A percentile compares a stretch with the other conserved stretches of the same genome.
Conservation (phyloP, 2,797 vertebrate species). For the Sparidentex hasta region DNA sequence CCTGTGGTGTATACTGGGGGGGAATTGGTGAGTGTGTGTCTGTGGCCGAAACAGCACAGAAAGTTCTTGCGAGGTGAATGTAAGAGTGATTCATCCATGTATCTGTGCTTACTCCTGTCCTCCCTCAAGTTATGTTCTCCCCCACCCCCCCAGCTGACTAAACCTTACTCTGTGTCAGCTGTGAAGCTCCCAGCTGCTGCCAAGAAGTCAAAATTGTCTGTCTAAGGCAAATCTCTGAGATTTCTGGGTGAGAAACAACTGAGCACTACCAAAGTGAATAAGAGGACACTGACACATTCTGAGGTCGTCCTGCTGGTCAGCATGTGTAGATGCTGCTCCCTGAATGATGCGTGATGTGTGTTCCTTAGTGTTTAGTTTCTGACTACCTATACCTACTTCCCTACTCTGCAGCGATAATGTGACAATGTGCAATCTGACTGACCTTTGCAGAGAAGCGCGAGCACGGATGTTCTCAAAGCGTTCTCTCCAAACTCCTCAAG, state of each 20-base stretch:
- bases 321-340: constrained; percentile 28
- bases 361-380: constrained; percentile 42
- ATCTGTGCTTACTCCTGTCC: constrained; percentile 44
- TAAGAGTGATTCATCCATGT: constrained; percentile 67
- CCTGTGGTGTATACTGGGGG: constrained; percentile 27
- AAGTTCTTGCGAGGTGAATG: constrained; percentile 59
- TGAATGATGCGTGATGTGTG: constrained; percentile 40
- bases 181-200: constrained; percentile 62
- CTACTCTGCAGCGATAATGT: constrained; percentile 60
- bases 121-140: constrained; percentile 39
- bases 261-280: constrained; percentile 38
- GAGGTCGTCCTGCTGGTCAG: constrained; percentile 39
- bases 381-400: constrained; percentile 36
- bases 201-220: constrained; percentile 45
- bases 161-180: constrained; percentile 53
- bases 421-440: constrained; percentile 66
- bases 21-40: constrained; percentile 36
- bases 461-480: constrained; percentile 42
- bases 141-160: constrained; percentile 41
- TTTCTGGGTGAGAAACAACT: constrained; percentile 52
- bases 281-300: constrained; percentile 28
- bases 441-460: constrained; percentile 53
- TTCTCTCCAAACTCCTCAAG: constrained; percentile 55
- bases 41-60: constrained; percentile 39
- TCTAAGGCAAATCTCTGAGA: constrained; percentile 61